Evolutionary conservation across 2,797 vertebrate species (phyloP).

Genomic region (Galagoides demidoff): DNA sequence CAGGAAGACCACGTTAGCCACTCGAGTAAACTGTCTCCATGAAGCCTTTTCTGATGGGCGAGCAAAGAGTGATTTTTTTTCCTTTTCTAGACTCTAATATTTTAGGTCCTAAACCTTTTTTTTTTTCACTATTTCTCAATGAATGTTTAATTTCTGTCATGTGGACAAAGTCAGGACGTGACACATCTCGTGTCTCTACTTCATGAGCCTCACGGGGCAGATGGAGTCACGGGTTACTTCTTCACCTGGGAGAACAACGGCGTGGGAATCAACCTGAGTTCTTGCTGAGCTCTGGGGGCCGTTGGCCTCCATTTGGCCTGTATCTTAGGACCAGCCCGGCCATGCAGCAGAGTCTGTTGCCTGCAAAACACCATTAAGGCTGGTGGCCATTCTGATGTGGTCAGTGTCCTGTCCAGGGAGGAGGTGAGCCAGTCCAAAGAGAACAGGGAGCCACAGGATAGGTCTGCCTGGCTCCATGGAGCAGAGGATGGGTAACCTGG

Average conservation of each 20-base stretch:
- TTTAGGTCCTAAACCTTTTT: not conserved
- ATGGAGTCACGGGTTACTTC: no score
- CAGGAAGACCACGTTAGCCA: accelerated
- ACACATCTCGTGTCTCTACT: not conserved
- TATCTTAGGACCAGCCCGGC: not conserved
- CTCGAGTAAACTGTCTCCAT: not conserved
- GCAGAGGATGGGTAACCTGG: not conserved
- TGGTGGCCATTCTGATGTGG: accelerated
- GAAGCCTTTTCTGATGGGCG: not conserved
- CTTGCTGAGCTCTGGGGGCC: accelerated
- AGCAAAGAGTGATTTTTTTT: not conserved
- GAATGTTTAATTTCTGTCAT: not conserved
- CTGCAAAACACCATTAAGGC: not conserved
- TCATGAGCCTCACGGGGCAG: accelerated
- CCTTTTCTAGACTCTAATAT: not conserved
- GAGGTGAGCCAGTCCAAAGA: not conserved
- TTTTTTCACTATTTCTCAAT: not conserved
- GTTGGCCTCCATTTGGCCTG: not conserved
- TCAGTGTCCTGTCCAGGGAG: not conserved
- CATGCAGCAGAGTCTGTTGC: not conserved
- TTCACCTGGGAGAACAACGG: not conserved
- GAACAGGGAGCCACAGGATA: not conserved
- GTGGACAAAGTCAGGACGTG: accelerated
- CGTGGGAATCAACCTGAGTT: not conserved
- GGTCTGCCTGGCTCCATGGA: not conserved